Evolutionary conservation across 2,113 vertebrate species (phyloP), one percentile per base, ranked within the genome.

Genomic region (Sturnus vulgaris): DNA sequence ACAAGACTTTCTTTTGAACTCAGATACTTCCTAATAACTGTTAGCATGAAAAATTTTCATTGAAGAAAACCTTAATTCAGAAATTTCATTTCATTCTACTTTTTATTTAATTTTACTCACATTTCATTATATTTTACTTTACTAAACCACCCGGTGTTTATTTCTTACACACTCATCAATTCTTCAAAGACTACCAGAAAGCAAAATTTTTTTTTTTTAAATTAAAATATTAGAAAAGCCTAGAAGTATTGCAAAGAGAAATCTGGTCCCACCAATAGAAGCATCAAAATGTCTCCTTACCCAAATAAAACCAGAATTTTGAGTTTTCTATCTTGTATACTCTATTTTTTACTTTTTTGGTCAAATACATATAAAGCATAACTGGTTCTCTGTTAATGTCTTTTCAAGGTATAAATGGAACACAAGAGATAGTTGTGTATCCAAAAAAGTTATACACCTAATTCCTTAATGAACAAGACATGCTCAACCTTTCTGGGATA

Each of bases 381-480:
- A 33, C 8, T 84, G 7, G 3, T 60, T 81, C 13, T 39, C 56
- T 65, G 3, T 56, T 50, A 30, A 52, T 70, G 24, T 27, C 21
- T 82, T 90, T 57, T 12, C 12, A 70, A 61, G 5, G 12, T 66
- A 56, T n/a, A 13, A 84, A 81, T 69, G 13, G 31, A 81, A 89
- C 15, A 16, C 18, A 64, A 35, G 7, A 73, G 27, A 61, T 10
- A 76, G 5, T 35, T 39, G 27, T 60, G 19, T 49, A 39, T 55
- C 42, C 28, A 81, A 35, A 78, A 70, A 71, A 46, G 2, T 33
- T 87, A 68, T 4, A 12, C 9, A 42, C 23, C 18, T 12, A 64
- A 42, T 63, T 78, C 9, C 53, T 90, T 81, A 52, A 90, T 70
- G 42, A 95, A 79, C 39, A 88, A 42, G 28, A 73, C 21, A 73